These are phyloP conservation scores for Gymnopithys bicolor DNA, from an alignment of 2,797 vertebrate genomes.

Conservation along the genomic window DNA sequence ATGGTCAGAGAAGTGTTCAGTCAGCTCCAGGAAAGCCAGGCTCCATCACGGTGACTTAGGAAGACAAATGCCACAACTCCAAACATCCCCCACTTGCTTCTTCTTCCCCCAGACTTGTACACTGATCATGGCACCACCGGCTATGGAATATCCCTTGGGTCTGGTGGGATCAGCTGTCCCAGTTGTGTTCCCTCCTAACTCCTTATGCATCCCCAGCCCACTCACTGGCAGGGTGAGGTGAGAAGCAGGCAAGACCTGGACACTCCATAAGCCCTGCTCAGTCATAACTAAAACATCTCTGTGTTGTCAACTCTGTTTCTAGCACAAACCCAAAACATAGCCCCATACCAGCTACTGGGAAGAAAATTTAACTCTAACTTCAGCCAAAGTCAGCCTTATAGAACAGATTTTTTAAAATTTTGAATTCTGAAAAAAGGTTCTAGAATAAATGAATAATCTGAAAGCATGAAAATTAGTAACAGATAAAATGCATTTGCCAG, in stretches of 20 bases:
- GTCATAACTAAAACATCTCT: neutral
- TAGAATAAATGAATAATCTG: neutral
- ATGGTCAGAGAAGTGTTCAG: neutral
- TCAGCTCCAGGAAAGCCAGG: neutral
- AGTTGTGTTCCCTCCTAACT: neutral
- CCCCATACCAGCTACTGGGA: neutral
- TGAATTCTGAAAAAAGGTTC: neutral
- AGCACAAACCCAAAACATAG: neutral
- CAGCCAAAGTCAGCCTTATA: neutral
- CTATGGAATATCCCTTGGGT: neutral
- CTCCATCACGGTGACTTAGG: neutral
- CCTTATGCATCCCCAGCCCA: neutral
- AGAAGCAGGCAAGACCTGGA: neutral
- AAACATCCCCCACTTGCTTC: neutral
- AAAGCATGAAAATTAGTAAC: neutral
- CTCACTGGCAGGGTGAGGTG: fast-evolving
- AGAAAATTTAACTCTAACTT: neutral
- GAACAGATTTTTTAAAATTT: neutral
- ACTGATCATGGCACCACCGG: neutral
- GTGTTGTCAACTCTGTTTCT: neutral
- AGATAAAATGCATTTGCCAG: neutral
- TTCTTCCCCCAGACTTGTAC: neutral
- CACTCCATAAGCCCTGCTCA: neutral
- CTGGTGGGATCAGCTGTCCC: neutral
- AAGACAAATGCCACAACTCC: neutral